These are phyloP conservation scores for Margarornis squamiger DNA, from an alignment of 2,797 vertebrate species.

Conservation along the genomic window DNA sequence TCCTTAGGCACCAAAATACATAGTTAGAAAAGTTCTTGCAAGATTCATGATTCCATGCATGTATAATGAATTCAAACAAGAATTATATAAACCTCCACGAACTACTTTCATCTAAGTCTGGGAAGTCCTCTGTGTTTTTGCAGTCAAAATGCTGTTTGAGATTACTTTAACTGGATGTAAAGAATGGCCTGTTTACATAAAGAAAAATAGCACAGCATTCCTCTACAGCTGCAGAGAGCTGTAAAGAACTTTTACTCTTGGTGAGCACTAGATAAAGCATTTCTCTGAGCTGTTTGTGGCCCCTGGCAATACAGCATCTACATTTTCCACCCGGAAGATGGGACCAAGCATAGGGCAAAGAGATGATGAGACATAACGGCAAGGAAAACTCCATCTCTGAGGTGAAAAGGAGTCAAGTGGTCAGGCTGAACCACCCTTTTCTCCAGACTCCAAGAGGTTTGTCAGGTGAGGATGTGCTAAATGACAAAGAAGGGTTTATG, in stretches of 20 bases:
- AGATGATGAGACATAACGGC: neutral
- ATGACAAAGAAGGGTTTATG: neutral
- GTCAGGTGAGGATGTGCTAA: neutral
- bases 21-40: slow-evolving; percentile 59
- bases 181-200: slow-evolving; percentile 24
- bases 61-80: slow-evolving; percentile 61
- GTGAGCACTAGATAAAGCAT: neutral
- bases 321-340: neutral
- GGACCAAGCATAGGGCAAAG: neutral
- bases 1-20: slow-evolving; percentile 57
- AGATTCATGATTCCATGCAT: slow-evolving; percentile 63
- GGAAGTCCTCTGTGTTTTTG: slow-evolving; percentile 52
- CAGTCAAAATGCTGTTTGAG: slow-evolving; percentile 17
- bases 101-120: slow-evolving; percentile 52
- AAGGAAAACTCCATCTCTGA: neutral
- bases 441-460: neutral
- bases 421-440: neutral
- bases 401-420: neutral
- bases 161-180: slow-evolving; percentile 21
- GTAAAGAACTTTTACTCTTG: neutral
- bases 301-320: neutral
- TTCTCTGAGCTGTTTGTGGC: neutral
- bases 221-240: neutral
- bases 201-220: neutral
- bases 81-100: slow-evolving; percentile 53